A percentile compares a stretch with the other conserved stretches of the same genome.
Conservation (phyloP, 2,113 vertebrate genomes). For the Dendrocopos noguchii region DNA sequence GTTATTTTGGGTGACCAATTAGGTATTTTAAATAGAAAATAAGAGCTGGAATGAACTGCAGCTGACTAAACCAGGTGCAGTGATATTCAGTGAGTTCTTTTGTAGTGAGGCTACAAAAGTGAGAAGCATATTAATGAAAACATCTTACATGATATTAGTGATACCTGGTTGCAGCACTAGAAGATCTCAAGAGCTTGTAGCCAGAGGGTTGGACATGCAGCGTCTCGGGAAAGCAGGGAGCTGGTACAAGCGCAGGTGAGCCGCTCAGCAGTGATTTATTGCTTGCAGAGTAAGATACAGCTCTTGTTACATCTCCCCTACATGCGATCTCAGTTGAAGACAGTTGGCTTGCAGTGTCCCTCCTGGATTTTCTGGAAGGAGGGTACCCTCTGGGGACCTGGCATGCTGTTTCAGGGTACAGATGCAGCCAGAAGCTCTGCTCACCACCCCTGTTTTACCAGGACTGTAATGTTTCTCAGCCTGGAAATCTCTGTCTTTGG, state of each 20-base stretch:
- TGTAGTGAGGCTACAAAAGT: background rate
- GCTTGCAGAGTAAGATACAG: background rate
- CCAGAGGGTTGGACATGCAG: background rate
- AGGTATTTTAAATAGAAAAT: background rate
- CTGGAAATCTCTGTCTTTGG: background rate
- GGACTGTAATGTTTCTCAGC: background rate
- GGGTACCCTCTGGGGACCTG: background rate
- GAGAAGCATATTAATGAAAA: background rate
- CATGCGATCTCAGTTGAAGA: background rate
- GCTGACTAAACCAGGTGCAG: background rate
- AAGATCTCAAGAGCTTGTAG: background rate
- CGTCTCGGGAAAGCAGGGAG: rapidly evolving
- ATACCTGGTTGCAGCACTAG: background rate
- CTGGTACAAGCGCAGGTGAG: background rate
- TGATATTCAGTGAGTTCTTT: background rate
- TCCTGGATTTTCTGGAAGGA: background rate
- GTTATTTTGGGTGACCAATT: background rate
- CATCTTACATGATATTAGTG: rapidly evolving
- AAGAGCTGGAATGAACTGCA: background rate
- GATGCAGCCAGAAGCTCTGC: background rate
- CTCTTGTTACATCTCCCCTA: background rate
- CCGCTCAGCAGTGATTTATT: background rate
- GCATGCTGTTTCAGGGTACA: background rate
- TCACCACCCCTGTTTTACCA: background rate
- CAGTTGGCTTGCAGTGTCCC: background rate